phyloP scores from a whole-genome alignment of 2,797 vertebrate genomes.

The Mallotus villosus region DNA sequence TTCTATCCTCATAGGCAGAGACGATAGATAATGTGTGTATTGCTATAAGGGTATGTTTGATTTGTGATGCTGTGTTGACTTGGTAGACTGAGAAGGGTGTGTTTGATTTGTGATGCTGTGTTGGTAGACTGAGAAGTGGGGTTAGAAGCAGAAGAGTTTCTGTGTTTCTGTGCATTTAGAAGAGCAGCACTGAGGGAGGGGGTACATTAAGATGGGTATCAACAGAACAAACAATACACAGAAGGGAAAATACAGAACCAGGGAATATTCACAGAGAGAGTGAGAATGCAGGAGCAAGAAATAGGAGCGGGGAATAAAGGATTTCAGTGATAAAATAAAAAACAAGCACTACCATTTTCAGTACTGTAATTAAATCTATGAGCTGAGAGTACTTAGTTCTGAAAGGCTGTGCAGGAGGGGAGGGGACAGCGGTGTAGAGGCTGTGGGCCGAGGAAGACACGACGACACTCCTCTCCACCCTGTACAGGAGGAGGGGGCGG shows the following conservation, averaged over 20 bases:
- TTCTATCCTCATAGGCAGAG: slow-evolving; percentile 49
- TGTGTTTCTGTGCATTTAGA: background rate
- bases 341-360: background rate
- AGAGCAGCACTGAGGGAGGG: background rate
- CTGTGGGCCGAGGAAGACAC: slow-evolving; percentile 35
- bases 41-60: background rate
- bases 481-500: slow-evolving; percentile 1
- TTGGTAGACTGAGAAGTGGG: no score
- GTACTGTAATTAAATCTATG: background rate
- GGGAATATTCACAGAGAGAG: background rate
- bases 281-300: background rate
- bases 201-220: background rate
- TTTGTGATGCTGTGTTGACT: background rate
- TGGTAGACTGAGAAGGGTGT: background rate
- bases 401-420: slow-evolving; percentile 11
- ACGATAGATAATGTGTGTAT: slow-evolving; percentile 6
- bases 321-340: slow-evolving; percentile 1
- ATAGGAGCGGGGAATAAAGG: background rate
- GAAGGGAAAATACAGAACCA: no score
- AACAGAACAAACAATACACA: background rate
- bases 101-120: background rate
- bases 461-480: slow-evolving; percentile 41
- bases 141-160: no score
- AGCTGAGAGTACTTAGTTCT: background rate
- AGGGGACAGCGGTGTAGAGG: slow-evolving; percentile 28